Evolutionary conservation across 2,888 invertebrate genomes (phyloP).

Genomic region (Bimastos eiseni): DNA sequence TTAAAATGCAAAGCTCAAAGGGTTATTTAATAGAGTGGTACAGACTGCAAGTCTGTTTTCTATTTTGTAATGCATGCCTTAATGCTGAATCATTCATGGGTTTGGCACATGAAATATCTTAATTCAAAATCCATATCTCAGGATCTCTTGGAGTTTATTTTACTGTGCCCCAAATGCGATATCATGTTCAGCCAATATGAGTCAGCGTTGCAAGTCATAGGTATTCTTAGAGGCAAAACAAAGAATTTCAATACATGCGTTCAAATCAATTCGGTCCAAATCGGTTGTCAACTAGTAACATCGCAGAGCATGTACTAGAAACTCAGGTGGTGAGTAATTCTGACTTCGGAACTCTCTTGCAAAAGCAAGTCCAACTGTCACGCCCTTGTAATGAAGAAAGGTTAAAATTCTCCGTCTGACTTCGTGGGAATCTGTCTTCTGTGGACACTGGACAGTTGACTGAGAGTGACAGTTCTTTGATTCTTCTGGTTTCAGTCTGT

Average conservation of each 20-base stretch:
- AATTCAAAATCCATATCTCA: not conserved
- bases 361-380: too few species aligned
- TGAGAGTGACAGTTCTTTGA: too few species aligned
- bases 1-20: not conserved
- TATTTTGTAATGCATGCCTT: not conserved
- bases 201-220: not conserved
- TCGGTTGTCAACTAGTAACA: not conserved
- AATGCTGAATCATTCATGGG: not conserved
- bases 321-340: not conserved
- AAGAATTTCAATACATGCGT: not conserved
- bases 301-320: not conserved
- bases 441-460: too few species aligned
- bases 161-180: not conserved
- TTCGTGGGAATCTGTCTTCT: too few species aligned
- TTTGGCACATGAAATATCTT: not conserved
- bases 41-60: not conserved
- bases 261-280: not conserved
- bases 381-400: too few species aligned
- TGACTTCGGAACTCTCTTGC: too few species aligned
- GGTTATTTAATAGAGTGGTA: not conserved
- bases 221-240: not conserved
- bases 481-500: too few species aligned
- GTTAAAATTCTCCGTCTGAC: too few species aligned
- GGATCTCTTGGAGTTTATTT: not conserved
- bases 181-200: not conserved